These are phyloP conservation scores for Acrossocheilus wenchowensis DNA, from an alignment of 2,797 vertebrate species.

Conservation along the genomic window DNA sequence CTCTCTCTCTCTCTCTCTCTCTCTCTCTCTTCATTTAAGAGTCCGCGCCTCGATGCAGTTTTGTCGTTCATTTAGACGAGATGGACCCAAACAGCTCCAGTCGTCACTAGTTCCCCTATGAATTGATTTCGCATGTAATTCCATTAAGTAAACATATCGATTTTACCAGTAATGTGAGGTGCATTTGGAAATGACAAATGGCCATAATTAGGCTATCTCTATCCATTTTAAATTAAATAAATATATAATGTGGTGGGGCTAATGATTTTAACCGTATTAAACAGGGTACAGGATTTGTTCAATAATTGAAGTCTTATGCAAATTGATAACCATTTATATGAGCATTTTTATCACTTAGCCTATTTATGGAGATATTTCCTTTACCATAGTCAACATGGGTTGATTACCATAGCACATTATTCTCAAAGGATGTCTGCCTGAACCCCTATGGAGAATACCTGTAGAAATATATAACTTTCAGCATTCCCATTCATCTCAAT, in stretches of 20 bases:
- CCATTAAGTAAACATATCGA: conserved; percentile 13
- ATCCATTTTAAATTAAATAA: conserved; percentile 25
- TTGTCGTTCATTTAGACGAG: conserved; percentile 11
- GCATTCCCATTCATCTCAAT: conserved; percentile 7
- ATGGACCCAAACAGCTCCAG: conserved; percentile 11
- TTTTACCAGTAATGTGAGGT: background rate
- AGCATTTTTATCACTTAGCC: background rate
- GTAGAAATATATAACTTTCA: background rate
- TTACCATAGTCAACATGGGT: background rate
- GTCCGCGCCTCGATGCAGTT: conserved; percentile 13
- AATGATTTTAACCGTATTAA: background rate
- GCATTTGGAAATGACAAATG: conserved; percentile 19
- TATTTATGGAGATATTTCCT: background rate
- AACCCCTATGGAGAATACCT: background rate
- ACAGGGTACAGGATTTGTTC: background rate
- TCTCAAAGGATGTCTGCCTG: conserved; percentile 12
- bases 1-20: conserved; percentile 17
- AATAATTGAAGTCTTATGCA: background rate
- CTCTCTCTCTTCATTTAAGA: conserved; percentile 10
- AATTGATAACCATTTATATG: conserved; percentile 12
- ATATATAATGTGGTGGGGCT: conserved; percentile 16
- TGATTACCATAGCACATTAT: background rate
- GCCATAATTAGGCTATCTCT: background rate
- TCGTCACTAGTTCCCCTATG: background rate
- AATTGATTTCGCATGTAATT: conserved; percentile 10